These are phyloP conservation scores for Amyelois transitella DNA, from an alignment of 1,140 invertebrate genomes.

Conservation along the genomic window DNA sequence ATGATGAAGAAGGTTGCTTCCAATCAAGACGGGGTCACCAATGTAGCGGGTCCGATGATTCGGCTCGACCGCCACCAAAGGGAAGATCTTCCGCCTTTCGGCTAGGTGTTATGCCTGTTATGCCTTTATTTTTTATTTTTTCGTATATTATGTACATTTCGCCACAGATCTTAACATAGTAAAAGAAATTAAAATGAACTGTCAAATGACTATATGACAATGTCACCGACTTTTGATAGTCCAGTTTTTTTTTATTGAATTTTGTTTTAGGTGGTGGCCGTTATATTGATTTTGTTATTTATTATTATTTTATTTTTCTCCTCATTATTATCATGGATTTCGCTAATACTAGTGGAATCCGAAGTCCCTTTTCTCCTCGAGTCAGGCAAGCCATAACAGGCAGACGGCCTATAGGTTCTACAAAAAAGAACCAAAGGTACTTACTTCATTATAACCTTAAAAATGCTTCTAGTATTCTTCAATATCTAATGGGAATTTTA, in stretches of 20 bases:
- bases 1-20: no score
- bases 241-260: background rate
- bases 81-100: no score
- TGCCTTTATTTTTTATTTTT: no score
- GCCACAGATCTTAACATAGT: no score
- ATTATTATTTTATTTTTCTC: constrained; percentile 17
- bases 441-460: constrained; percentile 21
- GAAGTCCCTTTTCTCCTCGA: constrained; percentile 73
- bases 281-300: constrained; percentile 7
- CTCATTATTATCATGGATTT: constrained; percentile 52
- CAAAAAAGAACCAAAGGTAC: constrained; percentile 66
- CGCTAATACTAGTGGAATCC: constrained; percentile 55
- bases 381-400: constrained; percentile 58
- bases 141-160: no score
- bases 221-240: background rate
- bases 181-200: no score
- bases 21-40: no score
- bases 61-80: no score
- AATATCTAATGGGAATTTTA: constrained; percentile 1
- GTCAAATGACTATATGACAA: background rate
- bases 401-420: constrained; percentile 52
- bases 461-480: background rate
- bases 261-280: background rate
- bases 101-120: no score
- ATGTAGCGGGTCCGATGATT: no score